A percentile compares a stretch with the other conserved stretches of the same genome.
Evolutionary conservation across 1,140 invertebrate genomes (phyloP).

Genomic region (Bathynomus jamesi): DNA sequence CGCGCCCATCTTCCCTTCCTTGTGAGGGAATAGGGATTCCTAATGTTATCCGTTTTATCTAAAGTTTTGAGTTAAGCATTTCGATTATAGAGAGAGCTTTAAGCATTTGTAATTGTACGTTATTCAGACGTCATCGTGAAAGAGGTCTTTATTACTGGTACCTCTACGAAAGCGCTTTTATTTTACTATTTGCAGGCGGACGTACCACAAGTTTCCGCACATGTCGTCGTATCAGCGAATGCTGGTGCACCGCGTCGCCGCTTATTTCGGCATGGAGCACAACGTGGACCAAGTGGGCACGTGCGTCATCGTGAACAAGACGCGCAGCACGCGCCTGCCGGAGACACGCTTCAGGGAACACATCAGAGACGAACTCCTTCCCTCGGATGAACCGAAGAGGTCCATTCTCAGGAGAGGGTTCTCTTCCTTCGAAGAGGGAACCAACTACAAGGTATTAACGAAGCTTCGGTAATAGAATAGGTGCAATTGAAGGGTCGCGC

Average conservation of each 20-base stretch:
- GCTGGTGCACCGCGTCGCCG: constrained; percentile 86
- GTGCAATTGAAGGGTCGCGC: too few species aligned
- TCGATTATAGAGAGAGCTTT: too few species aligned
- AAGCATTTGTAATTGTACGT: too few species aligned
- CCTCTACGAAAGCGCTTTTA: too few species aligned
- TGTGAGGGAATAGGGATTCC: too few species aligned
- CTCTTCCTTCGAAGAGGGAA: constrained; percentile 64
- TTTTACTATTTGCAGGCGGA: constrained; percentile 42
- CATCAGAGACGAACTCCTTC: constrained; percentile 47
- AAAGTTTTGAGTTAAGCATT: too few species aligned
- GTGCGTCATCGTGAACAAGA: constrained; percentile 73
- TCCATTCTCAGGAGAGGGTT: constrained; percentile 77
- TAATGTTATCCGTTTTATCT: too few species aligned
- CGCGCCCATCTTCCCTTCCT: too few species aligned
- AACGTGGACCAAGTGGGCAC: constrained; percentile 80
- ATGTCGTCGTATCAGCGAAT: constrained; percentile 92
- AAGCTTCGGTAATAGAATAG: too few species aligned
- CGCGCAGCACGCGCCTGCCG: constrained; percentile 65
- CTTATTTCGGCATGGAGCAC: constrained; percentile 88
- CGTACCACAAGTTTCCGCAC: constrained; percentile 72
- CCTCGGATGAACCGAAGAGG: constrained; percentile 57
- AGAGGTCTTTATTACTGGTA: too few species aligned
- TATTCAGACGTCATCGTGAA: too few species aligned
- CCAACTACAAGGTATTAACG: constrained; percentile 48
- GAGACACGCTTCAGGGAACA: constrained; percentile 54